A percentile compares a stretch with the other conserved stretches of the same genome.
phyloP scores from a whole-genome alignment of 2,113 vertebrate species.

The Castor canadensis region DNA sequence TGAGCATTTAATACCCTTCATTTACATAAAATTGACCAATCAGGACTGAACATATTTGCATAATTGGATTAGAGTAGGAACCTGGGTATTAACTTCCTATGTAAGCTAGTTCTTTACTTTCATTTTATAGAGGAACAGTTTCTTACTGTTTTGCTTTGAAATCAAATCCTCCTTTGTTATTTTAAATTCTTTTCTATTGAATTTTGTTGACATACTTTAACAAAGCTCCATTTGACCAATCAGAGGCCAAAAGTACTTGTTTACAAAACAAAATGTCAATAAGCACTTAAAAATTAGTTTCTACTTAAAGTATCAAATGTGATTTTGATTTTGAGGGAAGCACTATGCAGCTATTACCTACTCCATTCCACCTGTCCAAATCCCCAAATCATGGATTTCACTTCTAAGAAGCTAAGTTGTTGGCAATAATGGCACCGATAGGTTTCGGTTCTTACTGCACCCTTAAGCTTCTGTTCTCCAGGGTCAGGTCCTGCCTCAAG shows the following conservation, averaged over 20 bases:
- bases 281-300: neutral
- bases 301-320: neutral
- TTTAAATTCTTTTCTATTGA: neutral
- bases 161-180: neutral
- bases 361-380: neutral
- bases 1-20: neutral
- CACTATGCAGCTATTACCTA: fast-evolving
- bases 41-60: neutral
- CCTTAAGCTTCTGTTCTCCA: too few relatives aligned
- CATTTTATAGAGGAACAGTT: neutral
- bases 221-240: neutral
- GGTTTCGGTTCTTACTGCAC: too few relatives aligned
- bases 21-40: neutral
- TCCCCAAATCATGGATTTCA: fast-evolving
- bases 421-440: too few relatives aligned
- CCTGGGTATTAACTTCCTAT: too few relatives aligned
- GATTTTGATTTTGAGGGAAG: neutral
- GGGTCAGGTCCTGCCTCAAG: too few relatives aligned
- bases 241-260: neutral
- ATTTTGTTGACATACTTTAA: neutral
- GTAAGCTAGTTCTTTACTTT: neutral
- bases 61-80: neutral
- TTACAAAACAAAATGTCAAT: too few relatives aligned
- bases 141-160: neutral
- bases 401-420: too few relatives aligned